These are phyloP conservation scores for Zootermopsis nevadensis DNA, from an alignment of 2,888 invertebrate species.

Conservation along the genomic window DNA sequence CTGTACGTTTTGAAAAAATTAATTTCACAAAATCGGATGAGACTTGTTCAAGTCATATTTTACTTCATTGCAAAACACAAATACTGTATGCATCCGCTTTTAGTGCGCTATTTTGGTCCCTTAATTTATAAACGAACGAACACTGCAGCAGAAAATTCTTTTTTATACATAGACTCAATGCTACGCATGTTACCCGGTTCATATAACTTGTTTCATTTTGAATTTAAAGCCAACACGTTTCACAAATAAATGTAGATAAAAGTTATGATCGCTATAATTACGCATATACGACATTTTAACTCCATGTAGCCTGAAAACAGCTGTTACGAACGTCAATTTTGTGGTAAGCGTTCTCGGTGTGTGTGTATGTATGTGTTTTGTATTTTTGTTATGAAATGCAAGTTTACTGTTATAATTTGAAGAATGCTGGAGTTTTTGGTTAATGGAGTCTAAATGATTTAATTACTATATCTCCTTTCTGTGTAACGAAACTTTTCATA, in stretches of 20 bases:
- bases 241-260: background rate
- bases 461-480: background rate
- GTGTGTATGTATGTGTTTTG: background rate
- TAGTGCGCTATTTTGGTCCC: too few relatives aligned
- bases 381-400: background rate
- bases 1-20: too few relatives aligned
- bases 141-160: background rate
- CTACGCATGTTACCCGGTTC: background rate
- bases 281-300: background rate
- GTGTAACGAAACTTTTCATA: background rate
- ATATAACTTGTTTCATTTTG: background rate
- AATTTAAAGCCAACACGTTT: background rate
- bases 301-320: background rate
- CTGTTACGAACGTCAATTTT: background rate
- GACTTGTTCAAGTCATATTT: too few relatives aligned
- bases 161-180: background rate
- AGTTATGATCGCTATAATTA: background rate
- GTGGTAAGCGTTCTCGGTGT: background rate
- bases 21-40: too few relatives aligned
- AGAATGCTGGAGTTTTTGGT: background rate
- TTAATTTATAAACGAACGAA: background rate
- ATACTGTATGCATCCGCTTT: too few relatives aligned
- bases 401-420: background rate
- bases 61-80: too few relatives aligned
- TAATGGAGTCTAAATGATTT: background rate